phyloP scores from a whole-genome alignment of 2,797 vertebrate species.

The Gymnoscopelus braueri region DNA sequence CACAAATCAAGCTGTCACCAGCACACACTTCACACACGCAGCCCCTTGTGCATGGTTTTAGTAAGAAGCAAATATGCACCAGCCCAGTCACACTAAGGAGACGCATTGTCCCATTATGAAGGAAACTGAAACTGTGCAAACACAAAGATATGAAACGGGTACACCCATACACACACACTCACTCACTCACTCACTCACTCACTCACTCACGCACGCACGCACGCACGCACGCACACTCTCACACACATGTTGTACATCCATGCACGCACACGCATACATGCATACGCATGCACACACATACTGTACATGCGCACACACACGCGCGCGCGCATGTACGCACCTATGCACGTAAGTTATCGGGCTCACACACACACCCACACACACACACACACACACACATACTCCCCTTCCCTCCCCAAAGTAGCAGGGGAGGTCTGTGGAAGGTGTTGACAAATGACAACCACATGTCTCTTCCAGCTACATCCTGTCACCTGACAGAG shows the following conservation, averaged over 20 bases:
- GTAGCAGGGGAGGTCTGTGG: too few relatives aligned
- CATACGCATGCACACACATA: too few relatives aligned
- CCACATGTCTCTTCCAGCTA: too few relatives aligned
- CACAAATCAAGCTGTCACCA: conserved; percentile 7
- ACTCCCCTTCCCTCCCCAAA: too few relatives aligned
- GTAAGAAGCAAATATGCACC: neutral
- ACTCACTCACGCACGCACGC: neutral
- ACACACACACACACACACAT: neutral
- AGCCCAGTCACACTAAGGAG: neutral
- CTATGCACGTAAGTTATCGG: too few relatives aligned
- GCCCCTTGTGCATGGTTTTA: neutral
- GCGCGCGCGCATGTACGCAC: too few relatives aligned
- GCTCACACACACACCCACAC: neutral
- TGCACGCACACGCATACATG: too few relatives aligned
- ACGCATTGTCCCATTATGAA: neutral
- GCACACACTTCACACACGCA: neutral
- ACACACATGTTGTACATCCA: too few relatives aligned
- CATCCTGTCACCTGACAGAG: too few relatives aligned
- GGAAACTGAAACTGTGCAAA: neutral
- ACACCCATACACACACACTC: neutral
- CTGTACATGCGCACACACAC: too few relatives aligned
- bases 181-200: neutral
- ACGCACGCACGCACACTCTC: neutral
- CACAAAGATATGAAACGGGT: neutral
- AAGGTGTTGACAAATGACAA: too few relatives aligned